Base-by-base conservation (phyloP, 2,888 invertebrate species). In the Spilarctia lutea region DNA sequence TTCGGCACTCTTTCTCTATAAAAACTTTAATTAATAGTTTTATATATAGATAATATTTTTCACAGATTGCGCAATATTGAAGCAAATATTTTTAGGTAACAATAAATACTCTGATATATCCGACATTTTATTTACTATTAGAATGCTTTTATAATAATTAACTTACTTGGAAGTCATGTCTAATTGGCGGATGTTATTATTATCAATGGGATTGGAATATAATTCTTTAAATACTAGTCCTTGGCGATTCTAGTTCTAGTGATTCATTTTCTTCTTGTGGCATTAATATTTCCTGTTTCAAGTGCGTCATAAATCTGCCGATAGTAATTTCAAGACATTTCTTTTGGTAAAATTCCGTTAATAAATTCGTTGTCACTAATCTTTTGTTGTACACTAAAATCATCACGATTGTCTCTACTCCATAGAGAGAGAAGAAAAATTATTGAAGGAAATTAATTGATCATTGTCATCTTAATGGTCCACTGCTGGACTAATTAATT, bases 171-270 rank as follows among this genome's bases (percentile, higher is more conserved):
- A 60, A 27, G 13, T 13, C 27, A n/a, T 27, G 13, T 11, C 2
- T n/a, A 60, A 60, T 60, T 11, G 27, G n/a, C 70, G 70, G 60
- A 39, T 60, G 39, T 70, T 39, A 42, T 70, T 42, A 69, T 69
- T 35, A 70, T 70, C 24, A 60, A 63, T 33, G 20, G 48, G 20
- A 48, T 48, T 52, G 68, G 30, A 48, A 68, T 68, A 48, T 48
- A 48, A 67, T 60, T 56, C 20, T 20, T 67, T 13, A n/a, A 27
- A 35, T 52, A 24, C 60, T 27, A 7, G 24, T 27, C 13, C 60
- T 60, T 52, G 24, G 13, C 42, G 20, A 68, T 45, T 68, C 67
- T 45, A 10, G 42, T 67, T 65, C 33, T 11, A 52, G 33, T 69
- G 56, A 69, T 56, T 56, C 52, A 56, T 35, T 69, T 33, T 69